Evolutionary conservation across 2,888 invertebrate species (phyloP), one percentile per base, ranked within the genome.

Genomic region (Atethmia centrago): DNA sequence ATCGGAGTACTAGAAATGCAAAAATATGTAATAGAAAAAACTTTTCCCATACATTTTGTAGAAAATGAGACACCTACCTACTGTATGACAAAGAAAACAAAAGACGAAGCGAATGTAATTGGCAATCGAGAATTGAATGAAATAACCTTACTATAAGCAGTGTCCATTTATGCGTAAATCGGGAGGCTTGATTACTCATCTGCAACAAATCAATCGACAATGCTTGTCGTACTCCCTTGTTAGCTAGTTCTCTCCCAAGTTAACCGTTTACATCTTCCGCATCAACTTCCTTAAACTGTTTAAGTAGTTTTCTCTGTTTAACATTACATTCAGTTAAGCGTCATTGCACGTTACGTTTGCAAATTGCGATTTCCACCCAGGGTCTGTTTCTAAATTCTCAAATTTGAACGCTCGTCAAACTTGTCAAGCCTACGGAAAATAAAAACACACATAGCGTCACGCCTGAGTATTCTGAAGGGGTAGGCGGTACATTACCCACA

Each of bases 261-360:
- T 25, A 49, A 31, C 19, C 12, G 5, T 68, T 47, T 47, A 31
- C 16, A 49, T 12, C 42, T 59, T 45, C 16, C 25, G 14, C 42
- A 14, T 53, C 51, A 59, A 58, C 25, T 74, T 53, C 12, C 49
- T 12, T 25, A 12, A 36, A 21, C 19, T 25, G 2, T 53, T 14
- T 16, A 62, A 53, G 63, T 76, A 53, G 16, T 45, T 76, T 76
- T 36, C 36, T n/a, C 42, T 75, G 63, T 73, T 51, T 16, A 40
- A 28, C 40, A 16, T 25, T 49, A 25, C 28, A 21, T 49, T 4
- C 42, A 59, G 21, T 59, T 45, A 75, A 75, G 16, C 40, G 8
- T 16, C 28, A 42, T 51, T 75, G 49, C 21, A 16, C 7, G 36
- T 21, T 75, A 51, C 8, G 56, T 42, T 49, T 31, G 76, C 14